A percentile compares a stretch with the other conserved stretches of the same genome.
These are phyloP conservation scores for Perca fluviatilis DNA, from an alignment of 2,113 vertebrate genomes.

Conservation along the genomic window DNA sequence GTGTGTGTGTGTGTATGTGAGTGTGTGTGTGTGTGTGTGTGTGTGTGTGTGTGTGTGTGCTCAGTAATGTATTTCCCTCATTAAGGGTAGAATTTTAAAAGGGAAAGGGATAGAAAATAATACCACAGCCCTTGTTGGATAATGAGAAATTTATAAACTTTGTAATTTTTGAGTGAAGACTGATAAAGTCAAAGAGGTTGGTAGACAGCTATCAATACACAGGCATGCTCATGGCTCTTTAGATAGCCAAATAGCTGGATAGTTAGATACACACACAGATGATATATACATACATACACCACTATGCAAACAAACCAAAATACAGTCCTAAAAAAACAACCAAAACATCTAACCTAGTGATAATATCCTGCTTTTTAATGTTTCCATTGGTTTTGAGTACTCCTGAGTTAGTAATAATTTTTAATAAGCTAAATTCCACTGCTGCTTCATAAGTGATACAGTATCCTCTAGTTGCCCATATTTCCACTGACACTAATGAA, in stretches of 20 bases:
- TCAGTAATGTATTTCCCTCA: conserved; percentile 51
- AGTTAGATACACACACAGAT: background rate
- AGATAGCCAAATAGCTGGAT: background rate
- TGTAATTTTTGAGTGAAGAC: conserved; percentile 11
- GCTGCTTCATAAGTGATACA: conserved; percentile 36
- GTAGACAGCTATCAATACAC: background rate
- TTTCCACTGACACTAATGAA: conserved; percentile 72
- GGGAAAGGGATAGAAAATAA: conserved; percentile 22
- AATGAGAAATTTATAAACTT: conserved; percentile 37
- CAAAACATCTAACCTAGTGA: background rate
- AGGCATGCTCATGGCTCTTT: background rate
- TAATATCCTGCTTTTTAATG: conserved; percentile 11
- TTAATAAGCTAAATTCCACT: conserved; percentile 53
- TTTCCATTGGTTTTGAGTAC: conserved; percentile 16
- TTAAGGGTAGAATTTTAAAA: conserved; percentile 52
- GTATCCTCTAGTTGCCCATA: conserved; percentile 45
- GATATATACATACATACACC: background rate
- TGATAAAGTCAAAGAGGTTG: conserved; percentile 3
- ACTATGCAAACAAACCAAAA: background rate
- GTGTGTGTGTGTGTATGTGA: conserved; percentile 30
- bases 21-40: conserved; percentile 39
- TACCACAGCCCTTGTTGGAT: conserved; percentile 17
- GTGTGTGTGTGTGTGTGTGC: conserved; percentile 30
- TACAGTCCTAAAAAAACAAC: background rate
- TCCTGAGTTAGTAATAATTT: conserved; percentile 48